These are phyloP conservation scores for Aulostomus chinensis DNA, from an alignment of 2,797 vertebrate genomes.

Conservation along the genomic window DNA sequence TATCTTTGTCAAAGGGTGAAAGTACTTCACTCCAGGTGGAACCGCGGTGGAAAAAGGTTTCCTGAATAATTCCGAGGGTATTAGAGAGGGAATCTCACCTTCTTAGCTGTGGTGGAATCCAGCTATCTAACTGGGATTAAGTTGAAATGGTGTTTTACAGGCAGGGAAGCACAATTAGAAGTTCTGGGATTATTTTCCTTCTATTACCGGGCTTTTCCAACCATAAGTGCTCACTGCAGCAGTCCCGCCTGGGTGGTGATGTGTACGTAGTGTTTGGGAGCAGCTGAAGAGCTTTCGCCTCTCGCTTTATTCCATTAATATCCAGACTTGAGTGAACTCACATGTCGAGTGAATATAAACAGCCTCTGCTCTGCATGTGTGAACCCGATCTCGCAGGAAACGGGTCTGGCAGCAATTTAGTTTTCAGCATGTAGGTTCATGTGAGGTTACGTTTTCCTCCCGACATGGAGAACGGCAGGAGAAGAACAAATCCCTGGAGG, in stretches of 20 bases:
- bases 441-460: no score
- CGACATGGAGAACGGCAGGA: no score
- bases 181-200: constrained; percentile 45
- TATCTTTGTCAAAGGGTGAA: constrained; percentile 36
- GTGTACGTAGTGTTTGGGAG: neutral
- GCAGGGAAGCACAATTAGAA: constrained; percentile 76
- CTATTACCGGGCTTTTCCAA: constrained; percentile 16
- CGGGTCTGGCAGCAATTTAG: neutral
- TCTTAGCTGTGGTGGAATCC: constrained; percentile 58
- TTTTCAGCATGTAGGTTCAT: neutral
- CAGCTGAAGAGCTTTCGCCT: neutral
- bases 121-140: constrained; percentile 73
- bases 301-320: neutral
- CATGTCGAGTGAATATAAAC: no score
- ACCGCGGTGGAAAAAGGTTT: constrained; percentile 47
- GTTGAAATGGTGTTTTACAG: constrained; percentile 53
- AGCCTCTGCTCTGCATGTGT: neutral
- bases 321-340: no score
- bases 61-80: constrained; percentile 41
- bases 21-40: constrained; percentile 36
- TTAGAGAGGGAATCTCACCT: constrained; percentile 62
- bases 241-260: constrained; percentile 23
- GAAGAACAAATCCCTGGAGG: no score
- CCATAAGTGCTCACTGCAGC: constrained; percentile 13
- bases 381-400: neutral